Evolutionary conservation across 2,113 vertebrate species (phyloP).

Genomic region (Agelaius tricolor): DNA sequence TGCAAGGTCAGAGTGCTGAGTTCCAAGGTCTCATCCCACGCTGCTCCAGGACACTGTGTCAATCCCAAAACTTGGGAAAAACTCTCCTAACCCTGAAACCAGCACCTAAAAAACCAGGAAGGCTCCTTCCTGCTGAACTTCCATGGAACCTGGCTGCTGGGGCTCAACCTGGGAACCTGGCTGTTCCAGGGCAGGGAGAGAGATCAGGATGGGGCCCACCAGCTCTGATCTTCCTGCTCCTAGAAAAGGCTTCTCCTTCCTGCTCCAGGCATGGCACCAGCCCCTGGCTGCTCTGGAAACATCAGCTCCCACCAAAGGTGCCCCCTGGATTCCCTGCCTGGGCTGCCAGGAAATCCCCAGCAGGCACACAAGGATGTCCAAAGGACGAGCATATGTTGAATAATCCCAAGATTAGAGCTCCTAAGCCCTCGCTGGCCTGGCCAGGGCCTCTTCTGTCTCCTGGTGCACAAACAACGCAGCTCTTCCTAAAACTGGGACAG

Average conservation of each 20-base stretch:
- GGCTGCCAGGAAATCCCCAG: not conserved
- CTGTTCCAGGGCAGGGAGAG: not conserved
- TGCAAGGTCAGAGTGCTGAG: fast-evolving
- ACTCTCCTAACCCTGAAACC: not conserved
- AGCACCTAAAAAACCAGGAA: not conserved
- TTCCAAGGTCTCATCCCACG: not conserved
- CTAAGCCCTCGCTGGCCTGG: not conserved
- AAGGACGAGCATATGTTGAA: constrained; percentile 2
- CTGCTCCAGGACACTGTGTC: not conserved
- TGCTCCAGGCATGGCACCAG: fast-evolving
- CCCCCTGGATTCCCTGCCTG: not conserved
- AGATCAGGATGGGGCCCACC: not conserved
- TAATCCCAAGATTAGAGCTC: constrained; percentile 25
- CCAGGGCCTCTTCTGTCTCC: not conserved
- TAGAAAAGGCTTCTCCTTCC: not conserved
- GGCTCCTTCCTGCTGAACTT: fast-evolving
- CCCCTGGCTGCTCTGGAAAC: not conserved
- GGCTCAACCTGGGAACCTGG: not conserved
- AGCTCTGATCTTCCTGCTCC: not conserved
- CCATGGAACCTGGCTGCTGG: not conserved
- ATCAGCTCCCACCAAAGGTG: not conserved
- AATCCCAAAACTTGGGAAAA: not conserved
- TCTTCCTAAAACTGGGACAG: not conserved
- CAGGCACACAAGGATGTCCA: not conserved
- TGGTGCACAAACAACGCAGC: not conserved